These are phyloP conservation scores for Scaeva pyrastri DNA, from an alignment of 2,888 invertebrate genomes.

Conservation along the genomic window DNA sequence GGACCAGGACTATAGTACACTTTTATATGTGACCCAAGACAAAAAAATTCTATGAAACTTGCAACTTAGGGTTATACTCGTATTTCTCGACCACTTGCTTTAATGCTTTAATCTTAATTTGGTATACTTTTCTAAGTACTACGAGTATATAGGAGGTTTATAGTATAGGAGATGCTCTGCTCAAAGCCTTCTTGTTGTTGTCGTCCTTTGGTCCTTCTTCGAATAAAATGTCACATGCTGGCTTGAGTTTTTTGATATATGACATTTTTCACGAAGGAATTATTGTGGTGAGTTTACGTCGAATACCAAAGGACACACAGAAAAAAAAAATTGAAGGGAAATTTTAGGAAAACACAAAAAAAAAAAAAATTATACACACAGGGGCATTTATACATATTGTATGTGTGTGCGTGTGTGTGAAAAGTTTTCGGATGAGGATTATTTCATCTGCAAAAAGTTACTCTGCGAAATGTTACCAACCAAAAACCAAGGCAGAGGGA, in stretches of 20 bases:
- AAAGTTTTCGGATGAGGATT: slow-evolving; percentile 51
- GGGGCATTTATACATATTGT: no score
- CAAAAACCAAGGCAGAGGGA: slow-evolving; percentile 7
- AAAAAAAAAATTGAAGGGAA: background rate
- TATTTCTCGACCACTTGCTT: slow-evolving; percentile 31
- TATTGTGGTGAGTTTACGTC: slow-evolving; percentile 16
- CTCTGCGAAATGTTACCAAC: slow-evolving; percentile 16
- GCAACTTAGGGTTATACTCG: slow-evolving; percentile 9
- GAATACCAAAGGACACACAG: background rate
- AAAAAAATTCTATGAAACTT: slow-evolving; percentile 9
- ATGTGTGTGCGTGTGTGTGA: no score
- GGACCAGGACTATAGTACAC: background rate
- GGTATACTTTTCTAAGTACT: slow-evolving; percentile 46
- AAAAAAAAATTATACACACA: background rate
- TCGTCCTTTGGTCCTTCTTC: slow-evolving; percentile 3
- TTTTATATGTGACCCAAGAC: background rate
- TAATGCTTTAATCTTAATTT: slow-evolving; percentile 67
- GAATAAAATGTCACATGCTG: slow-evolving; percentile 53
- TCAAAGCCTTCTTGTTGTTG: slow-evolving; percentile 6
- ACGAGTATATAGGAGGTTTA: no score
- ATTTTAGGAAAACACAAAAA: background rate
- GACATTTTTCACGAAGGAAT: slow-evolving; percentile 25
- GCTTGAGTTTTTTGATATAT: slow-evolving; percentile 53
- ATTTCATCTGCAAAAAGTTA: slow-evolving; percentile 48
- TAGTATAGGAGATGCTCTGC: background rate